Percentiles rank a stretch among this genome's conserved stretches.
phyloP scores from a whole-genome alignment of 1,140 invertebrate genomes.

The Pseudomyrmex sp. region DNA sequence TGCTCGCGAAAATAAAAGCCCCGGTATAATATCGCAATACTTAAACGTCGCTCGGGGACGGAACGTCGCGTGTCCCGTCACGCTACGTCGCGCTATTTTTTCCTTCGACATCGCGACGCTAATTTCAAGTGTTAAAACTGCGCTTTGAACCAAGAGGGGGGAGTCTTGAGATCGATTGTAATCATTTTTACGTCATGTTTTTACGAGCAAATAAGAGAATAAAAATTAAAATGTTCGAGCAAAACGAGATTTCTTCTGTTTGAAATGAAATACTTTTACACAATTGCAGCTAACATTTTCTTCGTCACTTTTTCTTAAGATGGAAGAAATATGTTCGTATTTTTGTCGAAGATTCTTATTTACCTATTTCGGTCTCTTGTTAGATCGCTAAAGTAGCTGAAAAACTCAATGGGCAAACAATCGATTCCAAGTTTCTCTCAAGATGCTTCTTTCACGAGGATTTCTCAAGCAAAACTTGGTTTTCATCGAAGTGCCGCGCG shows the following conservation, averaged over 20 bases:
- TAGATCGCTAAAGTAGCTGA: background rate
- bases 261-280: background rate
- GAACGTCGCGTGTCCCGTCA: slow-evolving; percentile 35
- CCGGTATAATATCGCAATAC: slow-evolving; percentile 35
- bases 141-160: background rate
- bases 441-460: background rate
- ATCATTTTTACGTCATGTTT: slow-evolving; percentile 2
- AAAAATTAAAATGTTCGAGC: background rate
- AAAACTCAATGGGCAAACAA: slow-evolving; percentile 5
- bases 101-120: background rate
- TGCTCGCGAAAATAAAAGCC: slow-evolving; percentile 38
- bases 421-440: background rate
- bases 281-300: background rate
- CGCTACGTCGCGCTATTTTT: slow-evolving; percentile 42
- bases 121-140: slow-evolving; percentile 27
- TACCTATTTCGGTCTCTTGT: slow-evolving; percentile 15
- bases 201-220: background rate
- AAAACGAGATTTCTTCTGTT: background rate
- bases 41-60: slow-evolving; percentile 23
- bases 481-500: background rate
- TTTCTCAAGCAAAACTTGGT: background rate
- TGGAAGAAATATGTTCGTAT: slow-evolving; percentile 3
- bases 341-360: slow-evolving; percentile 3
- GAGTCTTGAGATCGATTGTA: background rate
- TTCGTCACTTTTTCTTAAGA: background rate